Evolutionary conservation across 2,888 invertebrate genomes (phyloP), one percentile per base, ranked within the genome.

Genomic region (Anoplius nigerrimus): DNA sequence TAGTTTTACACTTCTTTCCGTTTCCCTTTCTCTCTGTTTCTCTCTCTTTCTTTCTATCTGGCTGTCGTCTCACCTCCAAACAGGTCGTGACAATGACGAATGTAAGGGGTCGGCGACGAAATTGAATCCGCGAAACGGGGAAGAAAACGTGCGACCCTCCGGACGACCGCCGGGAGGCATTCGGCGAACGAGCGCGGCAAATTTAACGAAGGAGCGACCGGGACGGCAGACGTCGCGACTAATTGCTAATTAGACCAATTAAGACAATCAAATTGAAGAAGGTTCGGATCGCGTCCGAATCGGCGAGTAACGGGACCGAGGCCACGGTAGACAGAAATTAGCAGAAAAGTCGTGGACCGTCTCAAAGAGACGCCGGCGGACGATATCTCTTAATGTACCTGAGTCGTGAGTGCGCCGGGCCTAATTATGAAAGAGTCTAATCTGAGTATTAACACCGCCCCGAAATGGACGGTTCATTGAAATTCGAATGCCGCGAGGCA

Each of bases 241-340:
- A 72, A 71, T 59, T 57, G 67, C 42, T 56, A 78, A 69, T 72
- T 79, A 69, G 66, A 45, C 8, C 72, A 76, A 79, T 80, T 75
- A 62, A 59, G 42, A 27, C 45, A 52, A 69, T 72, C 71, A 76
- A 74, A 67, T 66, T 68, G 59, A 69, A 62, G 62, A 72, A 71
- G 55, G 62, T 61, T 62, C 58, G 78, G 64, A 56, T 15, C 58
- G 21, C 56, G 27, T 62, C 64, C 69, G 59, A 60, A 77, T 75
- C 71, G 69, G 69, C 65, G 58, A 61, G 59, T 48, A 52, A 59
- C 56, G 22, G 64, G 68, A 53, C 69, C 58, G 24, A 48, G 54
- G 22, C 15, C 54, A 57, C 43, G 20, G 46, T 22, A 24, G 34
- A 16, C 15, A 18, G 16, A 24, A n/a, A 34, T 13, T 6, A 34